These are phyloP conservation scores for Peromyscus polionotus DNA, from an alignment of 2,113 vertebrate species.

Conservation along the genomic window DNA sequence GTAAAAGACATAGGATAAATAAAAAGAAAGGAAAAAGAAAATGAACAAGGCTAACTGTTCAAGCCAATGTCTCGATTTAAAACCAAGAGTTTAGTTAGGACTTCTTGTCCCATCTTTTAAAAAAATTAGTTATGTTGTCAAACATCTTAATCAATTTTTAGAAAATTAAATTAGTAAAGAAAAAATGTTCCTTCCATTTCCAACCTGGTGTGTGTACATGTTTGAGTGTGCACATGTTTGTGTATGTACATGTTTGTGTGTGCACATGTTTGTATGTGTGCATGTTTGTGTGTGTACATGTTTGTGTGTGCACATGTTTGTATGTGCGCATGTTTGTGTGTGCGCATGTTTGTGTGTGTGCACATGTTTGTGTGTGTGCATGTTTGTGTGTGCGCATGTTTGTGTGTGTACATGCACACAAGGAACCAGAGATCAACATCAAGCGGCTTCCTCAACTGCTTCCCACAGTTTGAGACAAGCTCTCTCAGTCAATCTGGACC, in stretches of 20 bases:
- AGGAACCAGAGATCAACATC: not conserved
- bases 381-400: not conserved
- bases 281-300: not conserved
- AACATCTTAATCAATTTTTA: slow-evolving; percentile 25
- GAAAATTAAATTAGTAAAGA: slow-evolving; percentile 39
- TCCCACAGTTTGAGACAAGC: not conserved
- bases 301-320: not conserved
- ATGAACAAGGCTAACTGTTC: not conserved
- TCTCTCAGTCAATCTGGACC: not conserved
- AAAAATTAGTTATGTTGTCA: not conserved
- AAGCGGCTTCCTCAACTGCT: not conserved
- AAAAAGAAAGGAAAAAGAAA: not conserved
- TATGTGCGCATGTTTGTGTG: not conserved
- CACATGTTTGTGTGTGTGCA: too few relatives aligned
- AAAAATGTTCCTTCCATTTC: slow-evolving; percentile 29
- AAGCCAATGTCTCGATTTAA: not conserved
- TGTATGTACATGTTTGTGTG: not conserved
- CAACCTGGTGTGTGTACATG: not conserved
- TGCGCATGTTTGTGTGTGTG: too few relatives aligned
- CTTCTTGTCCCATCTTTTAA: not conserved
- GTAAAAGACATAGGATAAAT: too few relatives aligned
- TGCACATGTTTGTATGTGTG: not conserved
- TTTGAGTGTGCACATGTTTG: not conserved
- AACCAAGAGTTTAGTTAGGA: not conserved
- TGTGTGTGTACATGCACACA: too few relatives aligned